Base-by-base conservation (phyloP, 2,113 vertebrate genomes). In the Cyanoramphus novaezelandiae region DNA sequence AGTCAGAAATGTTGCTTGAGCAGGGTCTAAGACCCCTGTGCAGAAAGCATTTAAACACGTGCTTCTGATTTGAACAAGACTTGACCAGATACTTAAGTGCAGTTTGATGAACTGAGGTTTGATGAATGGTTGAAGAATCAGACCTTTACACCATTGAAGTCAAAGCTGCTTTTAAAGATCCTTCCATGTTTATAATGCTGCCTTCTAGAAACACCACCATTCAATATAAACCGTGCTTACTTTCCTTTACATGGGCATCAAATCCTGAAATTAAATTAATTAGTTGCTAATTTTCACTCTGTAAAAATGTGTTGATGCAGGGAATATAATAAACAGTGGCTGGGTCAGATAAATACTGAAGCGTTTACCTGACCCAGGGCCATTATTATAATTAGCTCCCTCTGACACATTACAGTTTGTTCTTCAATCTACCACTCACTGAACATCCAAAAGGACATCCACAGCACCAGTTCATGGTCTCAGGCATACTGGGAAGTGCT, bases 201-300 rank as follows among this genome's bases (percentile, higher is more conserved):
- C 41, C 39, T 81, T 93, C 80, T 71, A 84, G 72, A 94, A 90
- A 86, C 44, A 78, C 75, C 55, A 64, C 43, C 67, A n/a, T 68
- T 90, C 47, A 71, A 41, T 68, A 77, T 24, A 91, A 91, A 70
- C 63, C 53, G 31, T 78, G 33, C 10, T 33, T 70, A 69, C 71
- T 85, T 88, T 81, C 59, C 29, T 95, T 92, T 75, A 68, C 57
- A 41, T 52, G 37, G 50, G 23, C 90, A 93, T 88, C 94, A 94
- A 86, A 55, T 95, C 69, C 72, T 90, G 86, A 91, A 96, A 96
- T 93, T 95, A 96, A 96, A 96, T 94, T 95, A 96, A 97, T 96
- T 92, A 96, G 82, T 93, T 92, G 69, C 82, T 95, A 92, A 92
- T 97, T 95, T 94, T 94, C 83, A 65, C 92, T 95, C 77, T 62